These are phyloP conservation scores for Thunnus maccoyii DNA, from an alignment of 2,113 vertebrate genomes.

Conservation along the genomic window DNA sequence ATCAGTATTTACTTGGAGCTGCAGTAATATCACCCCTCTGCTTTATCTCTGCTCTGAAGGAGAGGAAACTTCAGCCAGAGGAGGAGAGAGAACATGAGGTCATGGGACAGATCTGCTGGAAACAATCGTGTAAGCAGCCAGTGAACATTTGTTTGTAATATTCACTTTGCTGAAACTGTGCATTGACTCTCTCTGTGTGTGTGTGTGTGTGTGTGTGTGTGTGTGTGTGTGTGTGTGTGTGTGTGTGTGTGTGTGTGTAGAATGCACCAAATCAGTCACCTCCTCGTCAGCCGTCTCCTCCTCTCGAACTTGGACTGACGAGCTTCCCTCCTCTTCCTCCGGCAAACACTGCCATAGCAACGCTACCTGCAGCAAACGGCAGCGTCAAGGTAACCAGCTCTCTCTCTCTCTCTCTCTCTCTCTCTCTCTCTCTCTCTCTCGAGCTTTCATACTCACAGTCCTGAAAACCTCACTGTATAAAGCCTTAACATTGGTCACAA, in stretches of 20 bases:
- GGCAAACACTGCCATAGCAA: slow-evolving; percentile 30
- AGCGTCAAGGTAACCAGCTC: slow-evolving; percentile 37
- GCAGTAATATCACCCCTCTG: background rate
- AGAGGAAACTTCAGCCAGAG: slow-evolving; percentile 88
- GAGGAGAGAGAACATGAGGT: slow-evolving; percentile 77
- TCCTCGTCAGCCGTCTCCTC: slow-evolving; percentile 87
- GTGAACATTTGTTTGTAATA: background rate
- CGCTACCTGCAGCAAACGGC: slow-evolving; percentile 19
- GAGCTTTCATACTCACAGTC: background rate
- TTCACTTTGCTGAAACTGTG: background rate
- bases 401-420: background rate
- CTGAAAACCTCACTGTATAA: background rate
- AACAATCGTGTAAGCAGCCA: slow-evolving; percentile 79
- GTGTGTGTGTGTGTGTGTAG: slow-evolving; percentile 75
- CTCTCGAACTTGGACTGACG: slow-evolving; percentile 89
- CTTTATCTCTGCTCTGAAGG: slow-evolving; percentile 71
- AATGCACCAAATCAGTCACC: slow-evolving; percentile 86
- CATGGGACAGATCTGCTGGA: slow-evolving; percentile 86
- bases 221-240: slow-evolving; percentile 31
- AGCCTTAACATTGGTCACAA: background rate
- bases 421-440: background rate
- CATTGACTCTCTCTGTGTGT: slow-evolving; percentile 1
- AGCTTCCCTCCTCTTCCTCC: slow-evolving; percentile 90
- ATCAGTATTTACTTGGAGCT: background rate
- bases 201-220: slow-evolving; percentile 40